A percentile compares a stretch with the other conserved stretches of the same genome.
Evolutionary conservation across 2,888 invertebrate species (phyloP).

Genomic region (Oscheius myriophilus): DNA sequence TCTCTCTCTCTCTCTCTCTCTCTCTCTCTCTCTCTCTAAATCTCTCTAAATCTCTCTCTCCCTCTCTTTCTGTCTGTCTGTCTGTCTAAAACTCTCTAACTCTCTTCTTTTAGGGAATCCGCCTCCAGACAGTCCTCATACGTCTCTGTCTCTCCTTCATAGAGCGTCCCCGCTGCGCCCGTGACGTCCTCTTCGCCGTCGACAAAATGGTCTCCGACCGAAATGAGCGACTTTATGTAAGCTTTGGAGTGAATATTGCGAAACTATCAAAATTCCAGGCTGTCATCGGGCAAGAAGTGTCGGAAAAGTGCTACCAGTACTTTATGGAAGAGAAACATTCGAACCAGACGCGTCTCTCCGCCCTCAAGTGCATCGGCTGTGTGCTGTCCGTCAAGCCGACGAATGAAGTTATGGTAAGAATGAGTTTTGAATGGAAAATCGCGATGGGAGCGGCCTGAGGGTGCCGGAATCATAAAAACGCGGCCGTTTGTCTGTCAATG

Average conservation of each 20-base stretch:
- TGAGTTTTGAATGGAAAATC: neutral
- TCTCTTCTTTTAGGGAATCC: slow-evolving; percentile 6
- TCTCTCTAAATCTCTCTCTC: neutral
- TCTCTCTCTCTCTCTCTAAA: neutral
- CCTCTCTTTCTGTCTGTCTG: neutral
- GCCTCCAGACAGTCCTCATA: slow-evolving; percentile 10
- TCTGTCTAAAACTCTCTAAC: neutral
- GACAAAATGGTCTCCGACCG: slow-evolving; percentile 1
- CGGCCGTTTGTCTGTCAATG: neutral
- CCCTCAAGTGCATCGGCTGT: slow-evolving; percentile 55
- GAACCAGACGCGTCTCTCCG: slow-evolving; percentile 33
- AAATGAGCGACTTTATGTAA: slow-evolving; percentile 11
- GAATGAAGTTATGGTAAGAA: slow-evolving; percentile 41
- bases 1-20: no score
- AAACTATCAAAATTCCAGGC: neutral
- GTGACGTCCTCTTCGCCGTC: slow-evolving; percentile 14
- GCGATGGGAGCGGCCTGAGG: neutral
- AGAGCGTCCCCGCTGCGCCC: slow-evolving; percentile 11
- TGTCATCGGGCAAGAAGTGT: slow-evolving; percentile 34
- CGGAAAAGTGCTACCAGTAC: slow-evolving; percentile 39
- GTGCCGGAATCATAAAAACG: neutral
- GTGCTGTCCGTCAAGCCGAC: slow-evolving; percentile 41
- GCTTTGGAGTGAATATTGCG: neutral
- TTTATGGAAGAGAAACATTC: slow-evolving; percentile 33
- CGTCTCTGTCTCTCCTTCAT: slow-evolving; percentile 6